Evolutionary conservation across 35 echinoderm and acorn worm species (phyloP).

Genomic region (Holothuria glaberrima): DNA sequence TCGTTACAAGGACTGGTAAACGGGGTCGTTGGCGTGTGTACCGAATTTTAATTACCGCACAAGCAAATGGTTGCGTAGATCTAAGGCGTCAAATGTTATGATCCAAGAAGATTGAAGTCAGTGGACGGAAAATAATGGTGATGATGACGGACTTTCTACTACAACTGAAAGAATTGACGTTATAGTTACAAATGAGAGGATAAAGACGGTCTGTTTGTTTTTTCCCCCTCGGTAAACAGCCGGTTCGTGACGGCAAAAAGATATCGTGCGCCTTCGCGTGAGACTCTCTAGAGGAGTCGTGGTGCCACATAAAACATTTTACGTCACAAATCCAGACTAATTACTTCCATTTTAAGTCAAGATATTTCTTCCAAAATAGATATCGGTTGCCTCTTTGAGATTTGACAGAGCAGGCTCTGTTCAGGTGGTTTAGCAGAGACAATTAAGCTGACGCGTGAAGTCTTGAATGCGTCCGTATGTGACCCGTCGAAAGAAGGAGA

Average conservation of each 20-base stretch:
- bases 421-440: conserved; percentile 18
- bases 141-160: conserved; percentile 16
- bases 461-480: conserved; percentile 12
- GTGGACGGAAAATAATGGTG: conserved; percentile 31
- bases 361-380: not conserved
- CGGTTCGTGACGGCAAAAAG: not conserved
- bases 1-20: no score
- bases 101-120: conserved; percentile 11
- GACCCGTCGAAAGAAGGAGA: not conserved
- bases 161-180: conserved; percentile 3
- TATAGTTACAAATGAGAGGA: no score
- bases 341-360: conserved; percentile 9
- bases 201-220: conserved; percentile 28
- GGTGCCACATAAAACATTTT: conserved; percentile 49
- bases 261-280: conserved; percentile 4
- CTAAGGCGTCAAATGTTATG: conserved; percentile 27
- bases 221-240: not conserved
- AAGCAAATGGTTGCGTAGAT: conserved; percentile 26
- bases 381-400: conserved; percentile 35
- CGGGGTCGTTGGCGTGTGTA: conserved; percentile 17
- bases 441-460: conserved; percentile 35
- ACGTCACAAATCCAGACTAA: conserved; percentile 14
- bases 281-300: not conserved
- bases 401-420: conserved; percentile 12
- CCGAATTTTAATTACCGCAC: conserved; percentile 15